These are phyloP conservation scores for Muscidifurax raptorellus DNA, from an alignment of 1,140 invertebrate species.

Conservation along the genomic window DNA sequence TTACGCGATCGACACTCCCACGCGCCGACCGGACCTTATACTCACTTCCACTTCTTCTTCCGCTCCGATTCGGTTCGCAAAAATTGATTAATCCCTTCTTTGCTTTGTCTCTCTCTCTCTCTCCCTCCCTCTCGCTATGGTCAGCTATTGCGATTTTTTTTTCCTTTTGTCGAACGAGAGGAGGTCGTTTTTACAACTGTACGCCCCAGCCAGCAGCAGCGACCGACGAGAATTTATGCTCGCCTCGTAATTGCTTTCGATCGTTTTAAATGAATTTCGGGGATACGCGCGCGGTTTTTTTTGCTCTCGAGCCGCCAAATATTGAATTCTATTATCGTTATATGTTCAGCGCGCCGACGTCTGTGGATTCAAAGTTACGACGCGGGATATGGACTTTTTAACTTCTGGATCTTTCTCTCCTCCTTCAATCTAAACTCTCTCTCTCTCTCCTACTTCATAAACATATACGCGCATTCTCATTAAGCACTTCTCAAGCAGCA, in stretches of 20 bases:
- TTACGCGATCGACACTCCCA: conserved; percentile 53
- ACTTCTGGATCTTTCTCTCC: not conserved
- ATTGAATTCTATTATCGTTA: conserved; percentile 29
- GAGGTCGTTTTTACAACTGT: conserved; percentile 6
- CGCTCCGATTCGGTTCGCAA: conserved; percentile 30
- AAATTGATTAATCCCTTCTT: conserved; percentile 51
- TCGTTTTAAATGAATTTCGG: conserved; percentile 43
- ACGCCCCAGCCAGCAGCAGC: not conserved
- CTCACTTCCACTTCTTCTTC: conserved; percentile 24
- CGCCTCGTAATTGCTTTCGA: conserved; percentile 60
- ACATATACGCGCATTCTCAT: not conserved
- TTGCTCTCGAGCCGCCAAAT: not conserved
- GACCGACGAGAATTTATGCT: conserved; percentile 51
- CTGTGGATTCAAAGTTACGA: not conserved
- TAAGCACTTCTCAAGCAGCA: not conserved
- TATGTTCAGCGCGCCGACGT: not conserved
- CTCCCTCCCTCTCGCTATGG: conserved; percentile 53
- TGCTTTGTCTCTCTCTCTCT: conserved; percentile 57
- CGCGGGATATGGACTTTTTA: not conserved
- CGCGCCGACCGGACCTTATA: conserved; percentile 13
- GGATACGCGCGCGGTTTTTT: not conserved
- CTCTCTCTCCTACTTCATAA: not conserved
- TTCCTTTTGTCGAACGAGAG: conserved; percentile 63
- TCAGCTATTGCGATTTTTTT: conserved; percentile 56
- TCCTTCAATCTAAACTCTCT: no score